Conservation (phyloP, 2,113 vertebrate genomes). For the Microcebus tavaratra region DNA sequence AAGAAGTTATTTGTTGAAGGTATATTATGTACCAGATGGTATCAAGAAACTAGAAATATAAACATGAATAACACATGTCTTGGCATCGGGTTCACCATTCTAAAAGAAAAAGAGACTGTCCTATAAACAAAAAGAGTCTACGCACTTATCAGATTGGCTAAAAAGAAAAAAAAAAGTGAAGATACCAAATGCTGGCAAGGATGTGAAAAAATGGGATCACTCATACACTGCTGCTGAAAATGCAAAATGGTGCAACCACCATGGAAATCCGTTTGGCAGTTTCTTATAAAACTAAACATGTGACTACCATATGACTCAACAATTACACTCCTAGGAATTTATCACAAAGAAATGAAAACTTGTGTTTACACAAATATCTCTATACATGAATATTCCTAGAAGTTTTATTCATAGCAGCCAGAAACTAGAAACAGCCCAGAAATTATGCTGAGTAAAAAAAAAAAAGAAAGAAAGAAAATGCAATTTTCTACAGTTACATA, state of each 20-base stretch:
- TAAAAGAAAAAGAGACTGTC: not conserved
- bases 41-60: not conserved
- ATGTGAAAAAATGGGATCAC: not conserved
- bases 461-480: not conserved
- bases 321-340: not conserved
- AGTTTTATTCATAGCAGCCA: not conserved
- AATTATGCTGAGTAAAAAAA: not conserved
- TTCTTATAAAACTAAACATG: not conserved
- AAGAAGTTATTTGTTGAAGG: not conserved
- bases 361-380: not conserved
- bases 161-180: not conserved
- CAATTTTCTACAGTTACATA: not conserved
- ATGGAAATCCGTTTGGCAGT: not conserved
- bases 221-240: not conserved
- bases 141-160: not conserved
- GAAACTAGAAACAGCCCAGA: not conserved
- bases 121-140: not conserved
- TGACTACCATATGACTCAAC: too few species aligned
- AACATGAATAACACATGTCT: not conserved
- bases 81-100: not conserved
- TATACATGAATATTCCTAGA: not conserved
- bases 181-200: not conserved
- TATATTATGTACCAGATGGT: not conserved
- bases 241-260: not conserved
- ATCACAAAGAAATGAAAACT: not conserved